Percentiles rank a stretch among this genome's conserved stretches.
Conservation (phyloP, 2,113 vertebrate species). For the Pan troglodytes region DNA sequence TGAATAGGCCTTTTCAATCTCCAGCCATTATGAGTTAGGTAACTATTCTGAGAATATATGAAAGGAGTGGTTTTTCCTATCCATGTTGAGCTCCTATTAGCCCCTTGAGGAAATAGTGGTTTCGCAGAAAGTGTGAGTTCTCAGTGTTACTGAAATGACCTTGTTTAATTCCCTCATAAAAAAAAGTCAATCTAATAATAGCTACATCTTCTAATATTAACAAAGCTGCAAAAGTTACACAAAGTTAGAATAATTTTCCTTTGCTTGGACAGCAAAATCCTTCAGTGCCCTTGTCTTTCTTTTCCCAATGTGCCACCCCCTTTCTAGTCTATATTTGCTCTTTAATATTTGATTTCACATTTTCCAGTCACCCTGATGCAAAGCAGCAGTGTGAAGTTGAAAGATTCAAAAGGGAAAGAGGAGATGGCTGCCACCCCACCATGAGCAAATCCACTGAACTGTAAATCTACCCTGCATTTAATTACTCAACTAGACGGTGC, state of each 20-base stretch:
- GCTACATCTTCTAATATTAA: conserved; percentile 56
- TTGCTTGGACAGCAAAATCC: conserved; percentile 44
- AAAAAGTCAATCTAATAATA: conserved; percentile 65
- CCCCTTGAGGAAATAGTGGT: conserved; percentile 63
- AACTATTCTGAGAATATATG: conserved; percentile 65
- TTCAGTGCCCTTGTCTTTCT: conserved; percentile 62
- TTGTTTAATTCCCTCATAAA: conserved; percentile 71
- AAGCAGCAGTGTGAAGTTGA: conserved; percentile 29
- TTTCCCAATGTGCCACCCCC: not conserved
- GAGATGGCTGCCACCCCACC: not conserved
- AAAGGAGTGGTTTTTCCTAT: conserved; percentile 64
- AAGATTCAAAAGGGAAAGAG: conserved; percentile 33
- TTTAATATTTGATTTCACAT: conserved; percentile 69
- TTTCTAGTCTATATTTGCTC: conserved; percentile 51
- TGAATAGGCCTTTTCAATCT: conserved; percentile 72
- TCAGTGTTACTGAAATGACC: conserved; percentile 67
- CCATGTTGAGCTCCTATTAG: conserved; percentile 58
- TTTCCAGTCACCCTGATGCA: conserved; percentile 45
- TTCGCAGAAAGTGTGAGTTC: conserved; percentile 65
- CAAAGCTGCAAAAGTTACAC: conserved; percentile 49
- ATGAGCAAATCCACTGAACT: conserved; percentile 32
- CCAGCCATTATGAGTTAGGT: conserved; percentile 60
- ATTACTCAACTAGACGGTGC: conserved; percentile 47
- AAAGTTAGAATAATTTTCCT: conserved; percentile 54
- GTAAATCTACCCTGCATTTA: conserved; percentile 58